These are phyloP conservation scores for Pimpla rufipes DNA, from an alignment of 2,888 invertebrate genomes.

Conservation along the genomic window DNA sequence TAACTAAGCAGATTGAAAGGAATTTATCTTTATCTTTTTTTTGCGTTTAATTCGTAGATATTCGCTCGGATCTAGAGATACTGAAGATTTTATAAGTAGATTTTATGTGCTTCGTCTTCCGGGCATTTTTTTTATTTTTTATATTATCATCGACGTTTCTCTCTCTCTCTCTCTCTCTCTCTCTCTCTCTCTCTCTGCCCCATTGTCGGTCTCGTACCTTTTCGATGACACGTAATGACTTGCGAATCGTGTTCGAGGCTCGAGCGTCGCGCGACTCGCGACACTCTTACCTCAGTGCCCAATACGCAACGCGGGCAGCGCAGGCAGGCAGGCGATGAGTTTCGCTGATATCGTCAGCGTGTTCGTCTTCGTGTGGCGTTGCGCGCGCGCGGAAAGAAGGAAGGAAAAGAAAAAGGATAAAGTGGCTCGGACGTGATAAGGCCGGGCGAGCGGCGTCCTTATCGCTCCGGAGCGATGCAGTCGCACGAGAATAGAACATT, in stretches of 20 bases:
- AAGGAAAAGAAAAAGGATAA: slow-evolving; percentile 25
- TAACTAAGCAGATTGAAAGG: too few relatives aligned
- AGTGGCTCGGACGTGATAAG: slow-evolving; percentile 42
- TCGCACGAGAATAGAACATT: background rate
- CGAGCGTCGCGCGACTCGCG: slow-evolving; percentile 27
- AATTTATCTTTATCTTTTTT: slow-evolving; percentile 5
- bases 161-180: background rate
- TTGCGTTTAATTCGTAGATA: background rate
- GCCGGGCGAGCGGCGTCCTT: slow-evolving; percentile 29
- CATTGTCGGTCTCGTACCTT: background rate
- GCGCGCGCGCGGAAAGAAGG: background rate
- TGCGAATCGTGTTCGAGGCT: slow-evolving; percentile 55
- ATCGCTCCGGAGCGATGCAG: slow-evolving; percentile 39
- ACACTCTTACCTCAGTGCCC: slow-evolving; percentile 25
- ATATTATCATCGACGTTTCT: background rate
- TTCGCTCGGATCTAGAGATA: background rate
- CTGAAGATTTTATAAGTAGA: background rate
- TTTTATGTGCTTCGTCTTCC: background rate
- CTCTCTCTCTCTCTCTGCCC: background rate
- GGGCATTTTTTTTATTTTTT: background rate
- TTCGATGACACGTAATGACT: slow-evolving; percentile 53
- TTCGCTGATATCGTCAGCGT: slow-evolving; percentile 45
- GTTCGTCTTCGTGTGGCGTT: slow-evolving; percentile 18
- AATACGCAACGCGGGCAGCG: slow-evolving; percentile 27
- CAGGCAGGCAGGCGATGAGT: too few relatives aligned